Evolutionary conservation across 1,140 invertebrate genomes (phyloP).

Genomic region (Asbolus verrucosus): DNA sequence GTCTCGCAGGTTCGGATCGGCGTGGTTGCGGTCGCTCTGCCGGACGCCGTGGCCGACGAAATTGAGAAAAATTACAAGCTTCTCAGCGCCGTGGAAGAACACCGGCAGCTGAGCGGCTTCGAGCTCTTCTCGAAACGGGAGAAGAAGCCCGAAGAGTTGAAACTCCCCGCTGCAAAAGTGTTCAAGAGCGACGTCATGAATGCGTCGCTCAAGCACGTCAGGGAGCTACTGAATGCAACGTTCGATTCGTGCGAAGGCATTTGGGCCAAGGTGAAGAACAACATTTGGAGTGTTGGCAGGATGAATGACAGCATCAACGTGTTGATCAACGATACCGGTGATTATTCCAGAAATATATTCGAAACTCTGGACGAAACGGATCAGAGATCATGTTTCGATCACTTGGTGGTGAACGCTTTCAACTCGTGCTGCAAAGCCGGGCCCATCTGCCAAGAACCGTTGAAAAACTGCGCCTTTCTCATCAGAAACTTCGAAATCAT

Average conservation of each 20-base stretch:
- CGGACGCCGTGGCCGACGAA: slow-evolving; percentile 78
- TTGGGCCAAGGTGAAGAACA: slow-evolving; percentile 62
- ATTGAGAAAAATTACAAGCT: slow-evolving; percentile 73
- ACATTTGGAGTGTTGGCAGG: slow-evolving; percentile 67
- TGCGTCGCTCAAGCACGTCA: slow-evolving; percentile 56
- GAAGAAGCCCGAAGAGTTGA: slow-evolving; percentile 12
- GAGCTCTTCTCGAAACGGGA: slow-evolving; percentile 23
- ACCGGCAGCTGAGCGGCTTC: slow-evolving; percentile 50
- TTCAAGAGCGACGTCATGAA: slow-evolving; percentile 55
- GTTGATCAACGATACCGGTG: slow-evolving; percentile 54
- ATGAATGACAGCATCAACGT: slow-evolving; percentile 57
- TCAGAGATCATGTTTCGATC: slow-evolving; percentile 55
- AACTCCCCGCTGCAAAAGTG: slow-evolving; percentile 35
- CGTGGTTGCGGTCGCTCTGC: slow-evolving; percentile 85
- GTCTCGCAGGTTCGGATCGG: slow-evolving; percentile 41
- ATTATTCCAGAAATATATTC: slow-evolving; percentile 58
- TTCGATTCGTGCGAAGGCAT: slow-evolving; percentile 46
- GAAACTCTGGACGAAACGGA: slow-evolving; percentile 53
- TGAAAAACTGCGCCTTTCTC: slow-evolving; percentile 61
- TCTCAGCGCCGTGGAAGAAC: slow-evolving; percentile 68
- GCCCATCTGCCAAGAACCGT: slow-evolving; percentile 62
- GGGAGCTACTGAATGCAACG: slow-evolving; percentile 52
- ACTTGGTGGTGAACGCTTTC: slow-evolving; percentile 60
- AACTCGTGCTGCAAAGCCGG: slow-evolving; percentile 60
- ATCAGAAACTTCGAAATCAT: slow-evolving; percentile 96